Base-by-base conservation (phyloP, 2,113 vertebrate genomes). In the Atherinomorus stipes region DNA sequence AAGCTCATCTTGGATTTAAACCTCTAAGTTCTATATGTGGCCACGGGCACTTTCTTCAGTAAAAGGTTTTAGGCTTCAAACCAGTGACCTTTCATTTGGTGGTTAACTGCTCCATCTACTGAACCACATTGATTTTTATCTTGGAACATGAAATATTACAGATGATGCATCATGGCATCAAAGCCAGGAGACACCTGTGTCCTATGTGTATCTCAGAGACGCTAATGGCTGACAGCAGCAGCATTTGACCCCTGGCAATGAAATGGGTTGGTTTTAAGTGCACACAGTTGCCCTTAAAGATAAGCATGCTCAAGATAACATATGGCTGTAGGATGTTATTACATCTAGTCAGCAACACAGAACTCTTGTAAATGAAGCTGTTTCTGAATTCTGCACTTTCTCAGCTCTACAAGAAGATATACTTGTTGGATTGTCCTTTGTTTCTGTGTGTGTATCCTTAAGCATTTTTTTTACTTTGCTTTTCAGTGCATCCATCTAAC, bases 401-500 rank as follows among this genome's bases (percentile, higher is more conserved):
- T 34, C 31, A 34, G 31, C 7, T 34, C 31, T 34, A 8, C 31
- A 34, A 34, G 31, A 7, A 34, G 8, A 9, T 8, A 7, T 34
- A 34, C 31, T 34, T 34, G 31, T 34, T 34, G 31, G 31, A 34
- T 34, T 34, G 7, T 34, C 31, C 31, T 34, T 34, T 56, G 25
- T 65, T 11, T 19, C 74, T 62, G 23, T 34, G 1, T 1, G 9
- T 34, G 31, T 7, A 34, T 34, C 7, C 3, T 34, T 34, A 7
- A 5, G 7, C 7, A 8, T 5, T 1, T 34, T 34, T 7, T 53
- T n/a, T 16, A 58, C 51, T 60, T 53, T 21, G 44, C 31, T 26
- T 65, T 77, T 64, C 59, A 54, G 53, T 71, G 53, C 64, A 65
- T 66, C 71, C 34, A 71, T 86, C 72, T 80, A 65, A 42, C n/a